Conservation (phyloP, 2,113 vertebrate species). For the Phrynosoma blainvillii region DNA sequence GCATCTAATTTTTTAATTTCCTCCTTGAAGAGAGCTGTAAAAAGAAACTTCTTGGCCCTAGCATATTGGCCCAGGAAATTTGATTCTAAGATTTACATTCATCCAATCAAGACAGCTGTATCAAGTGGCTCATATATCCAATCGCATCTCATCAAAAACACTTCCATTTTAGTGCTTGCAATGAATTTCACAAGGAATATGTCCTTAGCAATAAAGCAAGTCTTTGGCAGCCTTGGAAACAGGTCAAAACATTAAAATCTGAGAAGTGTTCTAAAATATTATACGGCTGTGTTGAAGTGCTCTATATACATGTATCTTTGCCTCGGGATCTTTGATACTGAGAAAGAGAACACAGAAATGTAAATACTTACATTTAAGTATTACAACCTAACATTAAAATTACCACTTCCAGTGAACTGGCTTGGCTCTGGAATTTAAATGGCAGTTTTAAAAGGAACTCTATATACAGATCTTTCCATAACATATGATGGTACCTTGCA, state of each 20-base stretch:
- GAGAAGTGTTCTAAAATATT: neutral
- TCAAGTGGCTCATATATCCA: neutral
- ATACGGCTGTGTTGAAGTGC: neutral
- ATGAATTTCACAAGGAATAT: neutral
- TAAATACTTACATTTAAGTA: slow-evolving; percentile 40
- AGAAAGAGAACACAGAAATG: neutral
- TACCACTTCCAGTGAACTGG: slow-evolving; percentile 26
- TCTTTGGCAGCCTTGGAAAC: slow-evolving; percentile 21
- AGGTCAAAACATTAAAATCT: slow-evolving; percentile 28
- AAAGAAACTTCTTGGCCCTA: neutral
- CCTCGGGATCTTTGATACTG: slow-evolving; percentile 16
- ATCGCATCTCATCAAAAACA: neutral
- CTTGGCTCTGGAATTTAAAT: slow-evolving; percentile 19
- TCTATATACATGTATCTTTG: slow-evolving; percentile 25
- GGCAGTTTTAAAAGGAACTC: slow-evolving; percentile 36
- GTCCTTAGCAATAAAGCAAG: neutral
- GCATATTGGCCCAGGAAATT: neutral
- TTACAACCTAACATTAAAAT: slow-evolving; percentile 8
- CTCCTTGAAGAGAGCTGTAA: neutral
- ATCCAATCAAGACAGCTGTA: neutral
- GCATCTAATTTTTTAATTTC: neutral
- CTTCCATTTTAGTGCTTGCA: neutral
- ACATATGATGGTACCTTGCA: neutral
- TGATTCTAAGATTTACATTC: neutral
- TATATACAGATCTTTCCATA: slow-evolving; percentile 45